Evolutionary conservation across 37 sponge, comb jelly and placozoan species (phyloP), one percentile per base, ranked within the genome.

Genomic region (Hexactinellida sp.): DNA sequence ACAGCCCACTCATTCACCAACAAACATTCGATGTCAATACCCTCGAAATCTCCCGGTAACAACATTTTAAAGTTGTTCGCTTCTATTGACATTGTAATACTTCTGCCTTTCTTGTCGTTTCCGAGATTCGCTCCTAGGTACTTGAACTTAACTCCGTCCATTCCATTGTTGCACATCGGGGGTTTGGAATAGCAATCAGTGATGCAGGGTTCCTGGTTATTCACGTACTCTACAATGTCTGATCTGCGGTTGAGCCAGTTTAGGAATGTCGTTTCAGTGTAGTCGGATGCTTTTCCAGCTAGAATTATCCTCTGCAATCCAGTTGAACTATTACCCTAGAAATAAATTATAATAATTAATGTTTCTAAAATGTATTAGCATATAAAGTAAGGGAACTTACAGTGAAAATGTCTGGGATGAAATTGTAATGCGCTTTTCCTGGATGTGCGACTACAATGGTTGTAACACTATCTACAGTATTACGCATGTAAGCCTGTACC

Each of bases 161-260:
- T 32, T 21, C 76, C 76, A 23, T 63, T 63, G 76, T 63, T 63
- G 76, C 76, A 63, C 28, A 63, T 7, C 5, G 76, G 76, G 76
- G 76, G 76, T n/a, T 63, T 10, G 34, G 76, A 63, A 23, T 63
- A 63, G 30, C 76, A 63, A n/a, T 63, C 76, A n/a, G 76, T 63
- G 21, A 63, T 63, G 34, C 76, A 63, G 21, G 76, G 76, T n/a
- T 63, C 13, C 34, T 63, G 76, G 25, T 63, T n/a, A n/a, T 63
- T 63, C 76, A 63, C 76, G 13, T 63, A 63, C 76, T 63, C 76
- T 63, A 63, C 76, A 28, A 63, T 63, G 76, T 63, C 76, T 63
- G 76, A 63, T 21, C 76, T 7, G 25, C 76, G 25, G 34, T 63
- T 63, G 1, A 63, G 76, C 76, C 76, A 63, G 34, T n/a, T 63